Evolutionary conservation across 2,888 invertebrate genomes (phyloP), one percentile per base, ranked within the genome.

Genomic region (Meghimatium bilineatum): DNA sequence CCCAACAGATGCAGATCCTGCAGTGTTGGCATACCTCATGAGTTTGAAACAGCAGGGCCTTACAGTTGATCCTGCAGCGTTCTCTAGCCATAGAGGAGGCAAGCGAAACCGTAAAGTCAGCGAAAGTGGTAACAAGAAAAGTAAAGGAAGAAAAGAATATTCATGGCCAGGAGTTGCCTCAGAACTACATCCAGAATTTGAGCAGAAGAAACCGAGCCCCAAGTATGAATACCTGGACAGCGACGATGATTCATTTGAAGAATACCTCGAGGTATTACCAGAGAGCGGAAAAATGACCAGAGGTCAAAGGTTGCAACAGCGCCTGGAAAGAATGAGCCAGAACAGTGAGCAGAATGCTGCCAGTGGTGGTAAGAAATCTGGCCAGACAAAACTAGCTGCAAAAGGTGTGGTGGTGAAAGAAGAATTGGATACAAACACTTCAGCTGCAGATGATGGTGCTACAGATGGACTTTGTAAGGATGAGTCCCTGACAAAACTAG

Each of bases 51-150:
- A 77, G 12, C 67, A 56, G 71, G 82, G 82, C 20, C 36, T 82
- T 23, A 76, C 82, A 77, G 82, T 82, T 67, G 82, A 82, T 56
- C 76, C 82, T n/a, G 77, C 67, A 38, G 82, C 82, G 34, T 69
- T 82, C 29, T 56, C 75, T 12, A 34, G 49, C 14, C 66, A 63
- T 17, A 34, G 26, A 63, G 60, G 60, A 6, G 60, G 60, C 6
- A 63, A 63, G 60, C 44, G 79, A 5, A 23, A 49, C 0, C 66
- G 67, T n/a, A 78, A 63, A 67, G 8, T 23, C 44, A 63, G 78
- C 29, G 49, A 56, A 1, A 26, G 38, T 0, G 23, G 60, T 8
- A 29, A 29, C 1, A 10, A 29, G 0, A 44, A 44, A 63, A 63
- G 44, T 12, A 34, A 36, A 38, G 38, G n/a, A 1, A 74, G 29